Evolutionary conservation across 2,888 invertebrate genomes (phyloP).

Genomic region (Pyrocoelia pectoralis): DNA sequence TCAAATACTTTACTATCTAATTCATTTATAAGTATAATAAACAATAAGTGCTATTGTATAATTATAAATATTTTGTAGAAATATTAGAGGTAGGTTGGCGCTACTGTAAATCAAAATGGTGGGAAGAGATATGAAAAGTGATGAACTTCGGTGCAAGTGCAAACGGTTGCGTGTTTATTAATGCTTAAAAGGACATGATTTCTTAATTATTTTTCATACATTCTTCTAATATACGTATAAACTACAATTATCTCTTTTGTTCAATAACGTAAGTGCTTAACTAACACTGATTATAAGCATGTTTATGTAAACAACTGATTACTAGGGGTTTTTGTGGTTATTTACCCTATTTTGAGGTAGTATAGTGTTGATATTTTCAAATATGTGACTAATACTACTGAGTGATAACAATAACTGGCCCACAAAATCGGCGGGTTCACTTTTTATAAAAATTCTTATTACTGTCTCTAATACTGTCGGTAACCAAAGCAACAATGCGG

Average conservation of each 20-base stretch:
- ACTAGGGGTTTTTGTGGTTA: background rate
- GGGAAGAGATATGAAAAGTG: slow-evolving; percentile 5
- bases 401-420: slow-evolving; percentile 48
- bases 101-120: background rate
- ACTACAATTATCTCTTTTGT: background rate
- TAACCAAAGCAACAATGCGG: slow-evolving; percentile 48
- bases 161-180: no score
- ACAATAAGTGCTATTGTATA: no score
- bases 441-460: slow-evolving; percentile 48
- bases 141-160: no score
- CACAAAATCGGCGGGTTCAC: slow-evolving; percentile 43
- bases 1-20: no score
- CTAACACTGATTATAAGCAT: background rate
- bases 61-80: no score
- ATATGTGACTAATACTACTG: slow-evolving; percentile 47
- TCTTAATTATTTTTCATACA: background rate
- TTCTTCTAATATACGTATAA: background rate
- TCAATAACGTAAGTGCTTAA: background rate
- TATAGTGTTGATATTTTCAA: slow-evolving; percentile 40
- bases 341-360: background rate
- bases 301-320: background rate
- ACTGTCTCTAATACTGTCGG: slow-evolving; percentile 52
- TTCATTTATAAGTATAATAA: no score
- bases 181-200: background rate
- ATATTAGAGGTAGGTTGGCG: no score